phyloP scores from a whole-genome alignment of 2,888 invertebrate species.

The Andrena flavipes region DNA sequence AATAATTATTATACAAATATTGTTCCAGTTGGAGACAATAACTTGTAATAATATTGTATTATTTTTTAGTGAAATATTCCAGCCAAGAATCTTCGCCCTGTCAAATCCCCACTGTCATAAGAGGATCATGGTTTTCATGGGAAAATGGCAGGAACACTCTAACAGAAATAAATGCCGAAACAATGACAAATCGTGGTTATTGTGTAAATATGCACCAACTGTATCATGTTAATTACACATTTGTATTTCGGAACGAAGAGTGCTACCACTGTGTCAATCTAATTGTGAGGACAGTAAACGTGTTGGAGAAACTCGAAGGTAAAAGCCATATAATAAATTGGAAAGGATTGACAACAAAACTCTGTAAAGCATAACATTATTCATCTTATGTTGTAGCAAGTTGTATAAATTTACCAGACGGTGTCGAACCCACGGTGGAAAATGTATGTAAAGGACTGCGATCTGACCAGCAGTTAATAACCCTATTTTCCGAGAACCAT shows the following conservation, averaged over 20 bases:
- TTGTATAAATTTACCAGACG: constrained; percentile 90
- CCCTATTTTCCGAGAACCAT: constrained; percentile 95
- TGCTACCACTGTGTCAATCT: constrained; percentile 95
- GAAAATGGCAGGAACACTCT: constrained; percentile 93
- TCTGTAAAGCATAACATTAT: neutral
- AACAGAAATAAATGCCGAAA: constrained; percentile 92
- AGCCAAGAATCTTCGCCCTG: constrained; percentile 84
- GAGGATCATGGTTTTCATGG: constrained; percentile 96
- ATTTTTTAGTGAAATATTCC: constrained; percentile 35
- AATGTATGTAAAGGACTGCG: constrained; percentile 91
- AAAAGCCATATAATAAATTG: constrained; percentile 74
- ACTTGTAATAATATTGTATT: neutral
- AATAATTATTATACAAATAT: neutral
- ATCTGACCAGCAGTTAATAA: constrained; percentile 92
- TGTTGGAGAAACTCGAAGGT: constrained; percentile 95
- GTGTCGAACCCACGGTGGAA: constrained; percentile 90
- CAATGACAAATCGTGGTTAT: constrained; percentile 91
- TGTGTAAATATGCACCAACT: constrained; percentile 91
- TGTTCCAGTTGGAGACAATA: neutral
- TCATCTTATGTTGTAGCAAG: constrained; percentile 86
- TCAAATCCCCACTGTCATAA: constrained; percentile 91
- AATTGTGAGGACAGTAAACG: constrained; percentile 93
- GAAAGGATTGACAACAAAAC: neutral
- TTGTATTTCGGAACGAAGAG: constrained; percentile 89
- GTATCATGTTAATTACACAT: constrained; percentile 93